Conservation (phyloP, 1,140 invertebrate genomes). For the Mylabris phalerata region DNA sequence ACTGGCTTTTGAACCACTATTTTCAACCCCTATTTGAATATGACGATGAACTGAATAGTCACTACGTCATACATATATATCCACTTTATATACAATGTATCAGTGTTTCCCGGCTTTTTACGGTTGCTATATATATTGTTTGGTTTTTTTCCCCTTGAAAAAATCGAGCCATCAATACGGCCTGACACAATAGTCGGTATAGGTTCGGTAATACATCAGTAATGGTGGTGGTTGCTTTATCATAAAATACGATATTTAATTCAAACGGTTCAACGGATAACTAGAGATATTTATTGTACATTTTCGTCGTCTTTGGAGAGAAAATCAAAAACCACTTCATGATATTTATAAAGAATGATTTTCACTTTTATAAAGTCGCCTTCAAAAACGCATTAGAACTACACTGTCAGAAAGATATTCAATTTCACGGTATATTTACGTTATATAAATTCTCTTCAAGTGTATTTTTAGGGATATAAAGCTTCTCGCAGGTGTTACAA, state of each 20-base stretch:
- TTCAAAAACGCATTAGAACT: conserved; percentile 16
- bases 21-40: conserved; percentile 3
- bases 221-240: conserved; percentile 1
- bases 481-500: conserved; percentile 17
- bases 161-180: no score
- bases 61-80: conserved; percentile 3
- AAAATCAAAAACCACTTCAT: conserved; percentile 8
- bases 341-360: conserved; percentile 8
- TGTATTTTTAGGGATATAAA: conserved; percentile 19
- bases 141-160: conserved; percentile 1
- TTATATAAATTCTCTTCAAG: conserved; percentile 17
- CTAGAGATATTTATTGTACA: no score
- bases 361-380: conserved; percentile 1
- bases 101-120: no score
- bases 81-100: no score
- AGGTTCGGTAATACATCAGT: neutral
- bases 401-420: conserved; percentile 22
- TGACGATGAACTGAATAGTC: conserved; percentile 5
- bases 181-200: no score
- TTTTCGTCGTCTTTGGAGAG: conserved; percentile 1
- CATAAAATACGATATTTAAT: neutral
- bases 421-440: conserved; percentile 23
- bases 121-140: conserved; percentile 3
- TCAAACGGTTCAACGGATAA: neutral
- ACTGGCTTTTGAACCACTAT: neutral